Base-by-base conservation (phyloP, 1,140 invertebrate species). In the Pogonomyrmex barbatus region DNA sequence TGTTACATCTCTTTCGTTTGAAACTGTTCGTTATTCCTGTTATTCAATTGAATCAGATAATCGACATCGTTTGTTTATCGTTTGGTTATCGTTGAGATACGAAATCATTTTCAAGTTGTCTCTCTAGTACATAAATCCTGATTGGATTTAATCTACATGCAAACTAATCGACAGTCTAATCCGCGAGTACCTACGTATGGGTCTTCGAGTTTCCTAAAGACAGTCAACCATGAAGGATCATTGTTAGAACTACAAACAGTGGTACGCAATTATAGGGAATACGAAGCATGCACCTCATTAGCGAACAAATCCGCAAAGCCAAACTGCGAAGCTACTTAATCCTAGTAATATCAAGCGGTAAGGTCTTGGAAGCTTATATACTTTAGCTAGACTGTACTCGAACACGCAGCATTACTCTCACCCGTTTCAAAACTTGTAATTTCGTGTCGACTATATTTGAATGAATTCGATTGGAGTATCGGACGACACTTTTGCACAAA, bases 191-290 rank as follows among this genome's bases (percentile, higher is more conserved):
- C 33, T 24, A 36, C 52, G 30, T 30, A 73, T 8, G 14, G 3
- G 2, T 47, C 30, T 47, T 47, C 36, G 68, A 75, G 30, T 60
- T 47, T 47, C 39, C 30, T 36, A 24, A 50, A 60, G 30, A 83
- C 54, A 36, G 54, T 50, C 68, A 39, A 62, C 33, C 14, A 10
- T 50, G 42, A 75, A 39, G 54, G 17, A 83, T 62, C 79, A 47
- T 73, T 42, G 54, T 58, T 73, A 24, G 68, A 83, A 39, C 54
- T 83, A 70, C 12, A 75, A 83, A 75, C 42, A 73, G 45, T 12
- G 8, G 67, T 14, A 36, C 17, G 30, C 65, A 82, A 75, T 83
- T 75, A 83, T 83, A 58, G 68, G n/a, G 42, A 83, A 83, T 73
- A 77, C 52, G 14, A 62, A 50, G 63, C 78, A 10, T 79, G 54